Evolutionary conservation across 1,140 invertebrate genomes (phyloP).

Genomic region (Ooceraea biroi): DNA sequence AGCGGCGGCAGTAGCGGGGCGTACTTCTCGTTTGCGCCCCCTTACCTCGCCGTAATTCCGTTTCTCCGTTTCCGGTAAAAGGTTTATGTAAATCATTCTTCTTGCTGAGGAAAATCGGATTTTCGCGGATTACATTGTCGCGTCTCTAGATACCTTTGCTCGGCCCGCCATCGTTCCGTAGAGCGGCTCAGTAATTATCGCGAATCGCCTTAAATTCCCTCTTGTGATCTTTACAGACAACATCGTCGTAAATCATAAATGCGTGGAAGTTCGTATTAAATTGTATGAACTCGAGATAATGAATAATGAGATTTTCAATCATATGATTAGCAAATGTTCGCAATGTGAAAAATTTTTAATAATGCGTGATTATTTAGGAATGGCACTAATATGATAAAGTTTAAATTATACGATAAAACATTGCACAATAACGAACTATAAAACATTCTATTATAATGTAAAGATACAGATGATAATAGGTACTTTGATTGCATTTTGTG

Average conservation of each 20-base stretch:
- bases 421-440: neutral
- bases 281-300: neutral
- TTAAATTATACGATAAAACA: neutral
- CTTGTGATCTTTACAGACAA: constrained; percentile 10
- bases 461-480: neutral
- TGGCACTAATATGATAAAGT: too few relatives aligned
- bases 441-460: neutral
- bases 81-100: constrained; percentile 75
- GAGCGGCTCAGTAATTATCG: constrained; percentile 52
- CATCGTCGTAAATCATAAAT: constrained; percentile 43
- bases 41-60: constrained; percentile 68
- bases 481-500: neutral
- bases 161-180: constrained; percentile 21
- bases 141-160: constrained; percentile 29
- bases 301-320: neutral
- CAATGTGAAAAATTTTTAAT: neutral
- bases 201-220: constrained; percentile 35
- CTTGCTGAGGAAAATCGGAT: constrained; percentile 63
- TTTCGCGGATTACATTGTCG: constrained; percentile 73
- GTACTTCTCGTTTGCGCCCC: constrained; percentile 54
- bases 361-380: neutral
- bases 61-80: constrained; percentile 73
- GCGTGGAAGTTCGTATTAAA: neutral
- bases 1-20: constrained; percentile 4
- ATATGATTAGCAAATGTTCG: neutral